Evolutionary conservation across 1,140 invertebrate species (phyloP).

Genomic region (Araneus ventricosus): DNA sequence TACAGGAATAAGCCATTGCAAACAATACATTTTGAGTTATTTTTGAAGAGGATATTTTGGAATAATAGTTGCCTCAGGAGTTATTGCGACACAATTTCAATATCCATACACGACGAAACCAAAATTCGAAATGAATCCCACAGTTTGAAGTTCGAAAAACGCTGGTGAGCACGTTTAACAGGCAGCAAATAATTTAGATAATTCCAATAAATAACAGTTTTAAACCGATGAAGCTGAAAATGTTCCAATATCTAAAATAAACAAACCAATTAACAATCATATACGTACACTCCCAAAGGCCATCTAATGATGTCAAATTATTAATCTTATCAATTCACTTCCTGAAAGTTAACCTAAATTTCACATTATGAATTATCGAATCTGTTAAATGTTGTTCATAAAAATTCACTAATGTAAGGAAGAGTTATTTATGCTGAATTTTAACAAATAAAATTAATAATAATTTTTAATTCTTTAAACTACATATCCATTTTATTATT

Average conservation of each 20-base stretch:
- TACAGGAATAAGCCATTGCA: conserved; percentile 98
- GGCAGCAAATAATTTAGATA: no score
- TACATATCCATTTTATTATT: no score
- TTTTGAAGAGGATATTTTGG: background rate
- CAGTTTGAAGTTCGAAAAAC: no score
- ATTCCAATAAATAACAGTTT: no score
- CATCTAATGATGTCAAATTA: conserved; percentile 5
- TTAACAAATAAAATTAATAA: background rate
- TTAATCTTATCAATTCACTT: conserved; percentile 20
- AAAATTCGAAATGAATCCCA: background rate
- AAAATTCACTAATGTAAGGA: background rate
- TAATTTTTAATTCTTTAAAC: no score
- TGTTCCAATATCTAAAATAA: background rate
- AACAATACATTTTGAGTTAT: conserved; percentile 91
- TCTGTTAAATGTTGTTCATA: no score
- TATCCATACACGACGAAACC: background rate
- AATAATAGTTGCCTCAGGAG: background rate
- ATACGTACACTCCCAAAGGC: conserved; percentile 48
- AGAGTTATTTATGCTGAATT: background rate
- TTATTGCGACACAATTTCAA: conserved; percentile 16
- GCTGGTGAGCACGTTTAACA: no score
- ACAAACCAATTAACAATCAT: conserved; percentile 1
- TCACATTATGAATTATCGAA: no score
- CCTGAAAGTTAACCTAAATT: background rate
- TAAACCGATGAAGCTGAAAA: no score